Evolutionary conservation across 64 coral and sea anemone species (phyloP), one percentile per base, ranked within the genome.

Genomic region (Pachyseris speciosa): DNA sequence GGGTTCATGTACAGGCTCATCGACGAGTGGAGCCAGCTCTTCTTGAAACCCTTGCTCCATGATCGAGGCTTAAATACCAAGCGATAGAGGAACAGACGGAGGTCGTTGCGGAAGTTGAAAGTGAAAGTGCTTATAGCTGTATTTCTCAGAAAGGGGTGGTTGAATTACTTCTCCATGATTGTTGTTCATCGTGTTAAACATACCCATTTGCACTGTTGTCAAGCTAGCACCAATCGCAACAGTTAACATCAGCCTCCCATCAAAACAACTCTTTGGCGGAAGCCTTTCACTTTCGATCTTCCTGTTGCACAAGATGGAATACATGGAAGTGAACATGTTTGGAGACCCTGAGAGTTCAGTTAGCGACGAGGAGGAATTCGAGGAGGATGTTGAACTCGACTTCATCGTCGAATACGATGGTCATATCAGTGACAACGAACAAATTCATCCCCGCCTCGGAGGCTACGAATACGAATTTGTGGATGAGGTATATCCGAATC

Each of bases 401-500:
- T 9, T 72, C 7, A 13, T 38, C n/a, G 27, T 11, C 53, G n/a
- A 2, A 11, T 31, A 31, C 3, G 45, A 2, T 19, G 72, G 15
- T 34, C 13, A 37, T 20, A 9, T 9, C 25, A 29, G 24, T 11
- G 40, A 26, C 11, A 10, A 78, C 0, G 47, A 55, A 34, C 17
- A 80, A 26, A 80, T 37, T 80, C 51, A 60, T 1, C 20, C 19
- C 9, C 52, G 8, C 11, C 39, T 80, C 5, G 89, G 80, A 45
- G 89, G 89, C 0, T 92, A 92, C 15, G 80, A 92, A 1, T 92
- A 85, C 40, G 89, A 92, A 57, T 92, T 92, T 64, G 69, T 92
- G 36, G 89, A 92, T 11, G 20, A 58, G 16, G 69, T 92, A 9
- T 47, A 26, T 8, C 45, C 66, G 6, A 85, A 34, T 48, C 89